These are phyloP conservation scores for Psettodes erumei DNA, from an alignment of 2,113 vertebrate species.

Conservation along the genomic window DNA sequence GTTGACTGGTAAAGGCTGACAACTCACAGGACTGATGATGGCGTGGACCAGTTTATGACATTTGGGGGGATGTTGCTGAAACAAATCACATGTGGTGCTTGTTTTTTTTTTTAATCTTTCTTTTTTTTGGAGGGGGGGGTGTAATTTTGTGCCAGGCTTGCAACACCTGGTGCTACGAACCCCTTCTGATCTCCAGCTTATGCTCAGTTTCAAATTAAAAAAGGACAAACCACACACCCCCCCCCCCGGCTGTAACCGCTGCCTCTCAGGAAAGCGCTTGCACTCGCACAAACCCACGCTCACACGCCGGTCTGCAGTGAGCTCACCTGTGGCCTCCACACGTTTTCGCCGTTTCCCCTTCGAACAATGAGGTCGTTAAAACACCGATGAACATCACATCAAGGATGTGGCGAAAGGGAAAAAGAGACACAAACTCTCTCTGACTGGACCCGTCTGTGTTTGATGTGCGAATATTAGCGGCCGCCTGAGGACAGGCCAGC, in stretches of 20 bases:
- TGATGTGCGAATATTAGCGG: not conserved
- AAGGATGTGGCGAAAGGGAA: constrained; percentile 24
- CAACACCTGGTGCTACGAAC: not conserved
- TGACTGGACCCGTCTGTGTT: constrained; percentile 10
- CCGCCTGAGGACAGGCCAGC: constrained; percentile 10
- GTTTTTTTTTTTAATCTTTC: constrained; percentile 4
- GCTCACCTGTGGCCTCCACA: constrained; percentile 30
- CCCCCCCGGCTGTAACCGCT: constrained; percentile 33
- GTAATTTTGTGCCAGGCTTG: constrained; percentile 7
- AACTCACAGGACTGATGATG: not conserved
- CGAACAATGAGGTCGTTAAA: constrained; percentile 56
- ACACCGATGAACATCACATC: constrained; percentile 20
- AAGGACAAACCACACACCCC: too few species aligned
- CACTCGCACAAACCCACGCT: constrained; percentile 6
- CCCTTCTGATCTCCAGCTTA: not conserved
- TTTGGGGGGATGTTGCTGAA: not conserved
- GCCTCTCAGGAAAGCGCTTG: constrained; percentile 30
- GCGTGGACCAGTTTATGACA: constrained; percentile 5
- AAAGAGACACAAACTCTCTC: not conserved
- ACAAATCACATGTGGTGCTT: not conserved
- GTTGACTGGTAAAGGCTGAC: not conserved
- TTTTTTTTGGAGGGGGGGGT: too few species aligned
- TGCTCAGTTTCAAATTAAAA: not conserved
- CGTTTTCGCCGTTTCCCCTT: not conserved
- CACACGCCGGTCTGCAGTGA: constrained; percentile 1